These are phyloP conservation scores for Lithosia quadra DNA, from an alignment of 2,888 invertebrate species.

Conservation along the genomic window DNA sequence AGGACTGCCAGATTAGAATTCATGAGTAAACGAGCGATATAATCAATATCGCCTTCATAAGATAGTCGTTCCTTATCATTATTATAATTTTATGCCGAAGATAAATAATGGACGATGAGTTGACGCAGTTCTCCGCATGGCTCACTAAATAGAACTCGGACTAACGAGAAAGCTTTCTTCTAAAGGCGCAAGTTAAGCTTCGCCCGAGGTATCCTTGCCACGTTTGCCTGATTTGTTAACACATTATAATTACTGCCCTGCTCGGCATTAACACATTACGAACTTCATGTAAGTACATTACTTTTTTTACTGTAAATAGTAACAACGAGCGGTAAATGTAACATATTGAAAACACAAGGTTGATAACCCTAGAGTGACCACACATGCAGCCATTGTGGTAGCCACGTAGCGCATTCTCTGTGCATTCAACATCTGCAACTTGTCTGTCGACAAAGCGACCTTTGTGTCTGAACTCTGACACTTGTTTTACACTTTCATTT, in stretches of 20 bases:
- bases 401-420: background rate
- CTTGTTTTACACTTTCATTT: slow-evolving; percentile 1
- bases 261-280: too few species aligned
- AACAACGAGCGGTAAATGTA: too few species aligned
- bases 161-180: background rate
- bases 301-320: too few species aligned
- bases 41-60: background rate
- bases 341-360: too few species aligned
- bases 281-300: too few species aligned
- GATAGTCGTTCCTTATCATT: slow-evolving; percentile 1
- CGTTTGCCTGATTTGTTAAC: too few species aligned
- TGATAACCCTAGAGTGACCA: background rate
- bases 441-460: background rate
- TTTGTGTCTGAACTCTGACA: background rate
- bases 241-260: too few species aligned
- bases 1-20: background rate
- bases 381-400: too few species aligned
- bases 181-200: too few species aligned
- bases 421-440: background rate
- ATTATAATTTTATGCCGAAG: background rate
- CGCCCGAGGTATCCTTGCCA: too few species aligned
- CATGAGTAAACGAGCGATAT: background rate
- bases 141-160: background rate
- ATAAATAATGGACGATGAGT: background rate
- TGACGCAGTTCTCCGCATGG: background rate